Conservation (phyloP, 2,888 invertebrate genomes). For the Drosophila stalkeri region DNA sequence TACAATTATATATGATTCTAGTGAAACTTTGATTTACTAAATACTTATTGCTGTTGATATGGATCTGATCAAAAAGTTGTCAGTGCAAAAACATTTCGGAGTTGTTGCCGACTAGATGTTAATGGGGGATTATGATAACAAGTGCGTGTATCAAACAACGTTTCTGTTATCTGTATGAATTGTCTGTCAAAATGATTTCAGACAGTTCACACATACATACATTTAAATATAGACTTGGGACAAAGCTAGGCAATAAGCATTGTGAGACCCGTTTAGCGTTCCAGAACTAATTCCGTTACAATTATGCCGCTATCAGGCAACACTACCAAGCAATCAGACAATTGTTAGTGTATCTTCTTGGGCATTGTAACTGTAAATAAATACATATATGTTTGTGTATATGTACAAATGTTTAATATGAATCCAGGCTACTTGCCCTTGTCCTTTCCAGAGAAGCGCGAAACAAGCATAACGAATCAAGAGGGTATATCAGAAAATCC, state of each 20-base stretch:
- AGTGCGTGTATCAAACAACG: constrained; percentile 61
- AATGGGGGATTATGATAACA: constrained; percentile 63
- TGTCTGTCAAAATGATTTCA: constrained; percentile 58
- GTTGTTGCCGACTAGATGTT: constrained; percentile 19
- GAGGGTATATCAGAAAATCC: constrained; percentile 59
- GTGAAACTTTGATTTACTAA: constrained; percentile 10
- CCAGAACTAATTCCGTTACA: neutral
- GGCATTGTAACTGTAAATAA: constrained; percentile 18
- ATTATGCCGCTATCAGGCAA: constrained; percentile 18
- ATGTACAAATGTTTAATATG: too few species aligned
- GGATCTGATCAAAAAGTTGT: constrained; percentile 27
- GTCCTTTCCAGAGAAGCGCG: constrained; percentile 25
- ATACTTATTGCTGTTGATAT: constrained; percentile 10
- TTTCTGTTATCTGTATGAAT: constrained; percentile 31
- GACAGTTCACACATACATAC: constrained; percentile 8
- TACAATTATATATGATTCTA: constrained; percentile 2
- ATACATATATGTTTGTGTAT: neutral
- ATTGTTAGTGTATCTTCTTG: neutral
- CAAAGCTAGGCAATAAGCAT: neutral
- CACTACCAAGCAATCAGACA: neutral
- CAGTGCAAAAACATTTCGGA: constrained; percentile 33
- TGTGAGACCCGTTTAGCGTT: neutral
- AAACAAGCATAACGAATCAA: constrained; percentile 26
- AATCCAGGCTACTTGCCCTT: constrained; percentile 1
- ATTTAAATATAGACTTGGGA: neutral